Base-by-base conservation (phyloP, 2,888 invertebrate species). In the Morpho achilles region DNA sequence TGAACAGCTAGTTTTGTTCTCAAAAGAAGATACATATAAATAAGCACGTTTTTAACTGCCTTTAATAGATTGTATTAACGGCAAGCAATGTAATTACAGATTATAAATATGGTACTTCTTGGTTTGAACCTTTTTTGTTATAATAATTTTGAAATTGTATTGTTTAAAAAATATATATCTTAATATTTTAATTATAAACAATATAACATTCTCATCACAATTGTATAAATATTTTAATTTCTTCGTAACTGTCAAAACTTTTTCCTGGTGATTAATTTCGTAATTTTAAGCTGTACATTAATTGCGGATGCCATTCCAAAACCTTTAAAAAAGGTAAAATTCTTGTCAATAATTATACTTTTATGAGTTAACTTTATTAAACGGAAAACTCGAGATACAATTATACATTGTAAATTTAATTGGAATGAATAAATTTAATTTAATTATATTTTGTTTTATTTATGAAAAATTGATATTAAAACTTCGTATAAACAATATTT, bases 271-370 rank as follows among this genome's bases (percentile, higher is more conserved):
- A 64, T 63, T 65, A 59, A 62, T 65, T 66, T 64, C 65, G 56
- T 68, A 67, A 74, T 76, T 62, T 65, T 66, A 62, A 65, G 69
- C 67, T 73, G 68, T 72, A 73, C 68, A 69, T 73, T 72, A 65
- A 65, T 75, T 77, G 82, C 75, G 82, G 76, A 84, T 85, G 87
- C 89, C 89, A 89, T 89, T 87, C 87, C 89, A 86, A 79, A 78
- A 75, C 87, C 87, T 89, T 89, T 87, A 54, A 75, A 85, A 88
- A 88, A 88, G 89, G 88, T 85, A 77, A 74, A 79, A 84, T 84
- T 89, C 89, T 89, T 89, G 89, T 89, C 89, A 89, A 85, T 89
- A 89, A 90, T 74, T 84, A 69, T 86, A 84, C 64, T 75, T 82
- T 81, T 67, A 70, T 79, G 76, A 78, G 77, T 78, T 72, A 70